Evolutionary conservation across 2,113 vertebrate species (phyloP).

Genomic region (Anhinga anhinga): DNA sequence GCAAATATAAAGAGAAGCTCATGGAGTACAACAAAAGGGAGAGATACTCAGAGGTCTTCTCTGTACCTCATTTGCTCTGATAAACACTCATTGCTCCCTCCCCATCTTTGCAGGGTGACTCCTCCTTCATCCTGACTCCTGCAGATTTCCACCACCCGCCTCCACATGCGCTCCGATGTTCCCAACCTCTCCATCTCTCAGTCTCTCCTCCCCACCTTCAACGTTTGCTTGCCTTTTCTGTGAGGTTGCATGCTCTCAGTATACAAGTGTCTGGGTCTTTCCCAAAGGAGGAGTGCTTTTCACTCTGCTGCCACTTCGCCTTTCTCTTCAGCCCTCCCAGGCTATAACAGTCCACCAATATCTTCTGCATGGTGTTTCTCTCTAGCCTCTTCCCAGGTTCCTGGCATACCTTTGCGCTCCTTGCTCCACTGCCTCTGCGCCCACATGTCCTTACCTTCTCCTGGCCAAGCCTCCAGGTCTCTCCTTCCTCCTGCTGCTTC

Average conservation of each 20-base stretch:
- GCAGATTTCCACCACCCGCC: not conserved
- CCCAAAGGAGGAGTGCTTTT: not conserved
- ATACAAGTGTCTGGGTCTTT: not conserved
- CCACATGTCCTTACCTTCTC: not conserved
- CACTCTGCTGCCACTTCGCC: not conserved
- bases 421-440: not conserved
- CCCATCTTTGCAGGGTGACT: not conserved
- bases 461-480: not conserved
- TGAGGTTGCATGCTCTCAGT: not conserved
- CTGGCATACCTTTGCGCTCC: not conserved
- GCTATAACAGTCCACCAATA: not conserved
- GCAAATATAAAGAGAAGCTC: not conserved
- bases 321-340: not conserved
- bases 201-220: not conserved
- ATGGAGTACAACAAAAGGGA: not conserved
- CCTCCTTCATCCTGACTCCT: not conserved
- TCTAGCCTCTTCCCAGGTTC: not conserved
- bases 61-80: not conserved
- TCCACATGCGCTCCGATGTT: accelerated
- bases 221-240: accelerated
- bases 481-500: not conserved
- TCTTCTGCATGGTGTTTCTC: not conserved
- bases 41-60: not conserved
- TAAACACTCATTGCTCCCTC: not conserved
- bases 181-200: not conserved